Evolutionary conservation across 2,888 invertebrate genomes (phyloP).

Genomic region (Carcina quercana): DNA sequence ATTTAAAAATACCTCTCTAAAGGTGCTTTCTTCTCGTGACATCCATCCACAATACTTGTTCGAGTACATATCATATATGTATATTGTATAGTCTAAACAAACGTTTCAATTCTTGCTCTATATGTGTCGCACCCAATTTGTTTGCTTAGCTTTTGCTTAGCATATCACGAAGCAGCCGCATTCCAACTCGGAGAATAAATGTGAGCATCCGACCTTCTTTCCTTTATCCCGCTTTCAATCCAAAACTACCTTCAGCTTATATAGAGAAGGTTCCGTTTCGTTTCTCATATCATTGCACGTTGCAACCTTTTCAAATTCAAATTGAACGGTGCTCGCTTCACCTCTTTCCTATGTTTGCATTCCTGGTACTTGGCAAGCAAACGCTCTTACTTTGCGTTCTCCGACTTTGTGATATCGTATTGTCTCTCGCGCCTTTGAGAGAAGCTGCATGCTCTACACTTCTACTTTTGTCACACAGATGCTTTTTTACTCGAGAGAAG

Average conservation of each 20-base stretch:
- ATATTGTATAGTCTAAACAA: too few species aligned
- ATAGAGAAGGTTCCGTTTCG: slow-evolving; percentile 6
- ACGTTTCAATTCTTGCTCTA: slow-evolving; percentile 34
- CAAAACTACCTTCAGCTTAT: slow-evolving; percentile 8
- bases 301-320: not conserved
- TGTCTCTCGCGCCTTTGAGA: slow-evolving; percentile 56
- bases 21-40: too few species aligned
- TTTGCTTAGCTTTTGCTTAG: slow-evolving; percentile 65
- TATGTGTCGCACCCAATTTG: slow-evolving; percentile 55
- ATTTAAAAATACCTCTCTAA: too few species aligned
- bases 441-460: slow-evolving; percentile 41
- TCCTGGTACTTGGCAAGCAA: slow-evolving; percentile 57
- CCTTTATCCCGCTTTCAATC: slow-evolving; percentile 1
- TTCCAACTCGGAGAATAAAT: slow-evolving; percentile 52
- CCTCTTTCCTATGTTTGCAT: slow-evolving; percentile 55
- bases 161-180: slow-evolving; percentile 61
- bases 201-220: slow-evolving; percentile 48
- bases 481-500: not conserved
- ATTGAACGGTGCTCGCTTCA: slow-evolving; percentile 36
- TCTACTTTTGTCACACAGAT: slow-evolving; percentile 25
- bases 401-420: slow-evolving; percentile 56
- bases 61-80: too few species aligned
- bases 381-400: slow-evolving; percentile 58
- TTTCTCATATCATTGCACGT: not conserved
- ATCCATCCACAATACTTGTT: too few species aligned